phyloP scores from a whole-genome alignment of 2,888 invertebrate genomes.

The Chrysomela aeneicollis region DNA sequence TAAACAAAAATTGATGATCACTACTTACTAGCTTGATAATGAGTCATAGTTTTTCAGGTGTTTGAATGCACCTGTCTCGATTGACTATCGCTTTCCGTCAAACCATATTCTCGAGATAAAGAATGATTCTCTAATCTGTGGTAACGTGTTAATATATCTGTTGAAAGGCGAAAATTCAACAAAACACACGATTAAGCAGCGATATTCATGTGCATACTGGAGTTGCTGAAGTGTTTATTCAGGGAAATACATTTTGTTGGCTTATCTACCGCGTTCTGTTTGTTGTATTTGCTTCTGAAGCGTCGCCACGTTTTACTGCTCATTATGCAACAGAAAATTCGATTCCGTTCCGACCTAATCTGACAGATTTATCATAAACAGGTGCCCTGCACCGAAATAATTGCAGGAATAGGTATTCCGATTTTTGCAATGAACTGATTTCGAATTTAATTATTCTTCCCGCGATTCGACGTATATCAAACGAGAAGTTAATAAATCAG shows the following conservation, averaged over 20 bases:
- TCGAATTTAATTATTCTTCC: no score
- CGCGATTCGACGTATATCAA: no score
- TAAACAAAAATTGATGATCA: no score
- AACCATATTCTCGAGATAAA: no score
- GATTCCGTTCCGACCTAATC: slow-evolving; percentile 18
- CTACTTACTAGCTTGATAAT: no score
- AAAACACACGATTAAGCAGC: slow-evolving; percentile 1
- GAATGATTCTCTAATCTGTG: no score
- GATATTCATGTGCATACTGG: slow-evolving; percentile 1
- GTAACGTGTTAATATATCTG: not conserved
- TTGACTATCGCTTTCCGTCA: no score
- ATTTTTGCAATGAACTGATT: no score
- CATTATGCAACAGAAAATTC: slow-evolving; percentile 11
- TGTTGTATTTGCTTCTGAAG: slow-evolving; percentile 13
- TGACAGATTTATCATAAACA: not conserved
- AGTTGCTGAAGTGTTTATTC: slow-evolving; percentile 5
- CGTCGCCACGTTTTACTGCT: slow-evolving; percentile 12
- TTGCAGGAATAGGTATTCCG: not conserved
- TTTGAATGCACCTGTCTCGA: no score
- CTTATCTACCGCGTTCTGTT: slow-evolving; percentile 19
- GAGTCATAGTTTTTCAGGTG: no score
- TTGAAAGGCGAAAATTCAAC: not conserved
- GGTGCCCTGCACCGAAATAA: not conserved
- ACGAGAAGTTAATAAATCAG: no score
- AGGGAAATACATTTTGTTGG: slow-evolving; percentile 21